Evolutionary conservation across 2,797 vertebrate species (phyloP).

Genomic region (Phataginus tricuspis): DNA sequence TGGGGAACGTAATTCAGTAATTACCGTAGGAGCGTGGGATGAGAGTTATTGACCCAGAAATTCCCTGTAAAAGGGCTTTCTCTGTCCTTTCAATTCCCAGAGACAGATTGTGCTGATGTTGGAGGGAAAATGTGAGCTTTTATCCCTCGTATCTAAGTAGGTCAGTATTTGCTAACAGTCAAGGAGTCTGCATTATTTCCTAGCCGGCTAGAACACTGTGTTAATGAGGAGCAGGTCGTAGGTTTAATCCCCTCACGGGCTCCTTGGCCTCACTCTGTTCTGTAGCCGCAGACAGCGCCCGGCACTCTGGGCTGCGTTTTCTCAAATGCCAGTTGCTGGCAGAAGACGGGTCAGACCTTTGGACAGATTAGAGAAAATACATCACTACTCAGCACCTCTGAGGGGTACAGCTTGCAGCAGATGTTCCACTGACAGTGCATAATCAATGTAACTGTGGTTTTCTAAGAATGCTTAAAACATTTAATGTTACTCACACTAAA

Average conservation of each 20-base stretch:
- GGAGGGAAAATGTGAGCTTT: slow-evolving; percentile 66
- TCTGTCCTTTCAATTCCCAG: slow-evolving; percentile 75
- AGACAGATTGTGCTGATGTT: slow-evolving; percentile 75
- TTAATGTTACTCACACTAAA: not conserved
- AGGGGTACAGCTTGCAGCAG: not conserved
- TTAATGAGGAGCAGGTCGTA: slow-evolving; percentile 75
- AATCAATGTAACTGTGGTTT: slow-evolving; percentile 57
- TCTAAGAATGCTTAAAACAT: slow-evolving; percentile 55
- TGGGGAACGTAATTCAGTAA: slow-evolving; percentile 76
- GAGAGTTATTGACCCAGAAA: slow-evolving; percentile 79
- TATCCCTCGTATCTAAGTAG: slow-evolving; percentile 73
- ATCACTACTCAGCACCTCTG: not conserved
- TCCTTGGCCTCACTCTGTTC: slow-evolving; percentile 44
- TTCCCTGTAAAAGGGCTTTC: slow-evolving; percentile 74
- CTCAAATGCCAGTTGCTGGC: slow-evolving; percentile 41
- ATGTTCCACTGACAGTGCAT: not conserved
- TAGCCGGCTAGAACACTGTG: slow-evolving; percentile 50
- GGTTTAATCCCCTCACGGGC: slow-evolving; percentile 70
- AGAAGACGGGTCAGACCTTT: slow-evolving; percentile 40
- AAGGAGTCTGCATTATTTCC: slow-evolving; percentile 74
- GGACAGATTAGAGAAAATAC: slow-evolving; percentile 45
- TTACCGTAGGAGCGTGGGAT: slow-evolving; percentile 69
- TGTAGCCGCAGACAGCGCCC: slow-evolving; percentile 5
- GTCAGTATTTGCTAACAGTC: slow-evolving; percentile 79
- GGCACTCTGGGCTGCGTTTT: not conserved